Evolutionary conservation across 2,888 invertebrate genomes (phyloP).

Genomic region (Lepidonotus clava): DNA sequence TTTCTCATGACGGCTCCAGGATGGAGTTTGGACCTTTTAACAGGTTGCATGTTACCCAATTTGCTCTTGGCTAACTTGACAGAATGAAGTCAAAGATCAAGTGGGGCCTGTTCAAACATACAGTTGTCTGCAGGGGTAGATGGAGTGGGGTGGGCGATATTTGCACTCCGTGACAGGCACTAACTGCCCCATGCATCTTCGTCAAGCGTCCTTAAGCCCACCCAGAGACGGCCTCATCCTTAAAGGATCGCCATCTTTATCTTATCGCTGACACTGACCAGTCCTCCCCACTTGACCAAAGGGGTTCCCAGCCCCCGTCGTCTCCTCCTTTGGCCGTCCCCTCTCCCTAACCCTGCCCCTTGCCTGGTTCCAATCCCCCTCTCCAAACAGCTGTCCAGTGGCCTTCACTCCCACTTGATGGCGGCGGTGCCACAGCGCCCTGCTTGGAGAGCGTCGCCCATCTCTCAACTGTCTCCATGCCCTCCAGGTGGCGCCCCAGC

Average conservation of each 20-base stretch:
- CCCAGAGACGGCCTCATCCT: neutral
- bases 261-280: slow-evolving; percentile 28
- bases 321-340: neutral
- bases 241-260: neutral
- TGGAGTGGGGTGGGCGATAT: neutral
- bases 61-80: neutral
- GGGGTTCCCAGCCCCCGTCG: neutral
- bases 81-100: slow-evolving; percentile 2
- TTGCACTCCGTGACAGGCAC: neutral
- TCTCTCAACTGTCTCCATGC: neutral
- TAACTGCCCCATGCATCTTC: neutral
- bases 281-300: neutral
- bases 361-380: neutral
- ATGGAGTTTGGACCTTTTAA: no score
- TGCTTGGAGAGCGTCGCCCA: no score
- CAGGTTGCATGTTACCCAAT: neutral
- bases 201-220: neutral
- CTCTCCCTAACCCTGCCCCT: neutral
- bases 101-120: neutral
- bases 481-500: neutral
- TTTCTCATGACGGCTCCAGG: no score
- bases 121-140: neutral
- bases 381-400: no score
- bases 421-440: no score
- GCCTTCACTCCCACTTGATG: no score